Evolutionary conservation across 2,888 invertebrate genomes (phyloP).

Genomic region (Ommatoiulus sabulosus): DNA sequence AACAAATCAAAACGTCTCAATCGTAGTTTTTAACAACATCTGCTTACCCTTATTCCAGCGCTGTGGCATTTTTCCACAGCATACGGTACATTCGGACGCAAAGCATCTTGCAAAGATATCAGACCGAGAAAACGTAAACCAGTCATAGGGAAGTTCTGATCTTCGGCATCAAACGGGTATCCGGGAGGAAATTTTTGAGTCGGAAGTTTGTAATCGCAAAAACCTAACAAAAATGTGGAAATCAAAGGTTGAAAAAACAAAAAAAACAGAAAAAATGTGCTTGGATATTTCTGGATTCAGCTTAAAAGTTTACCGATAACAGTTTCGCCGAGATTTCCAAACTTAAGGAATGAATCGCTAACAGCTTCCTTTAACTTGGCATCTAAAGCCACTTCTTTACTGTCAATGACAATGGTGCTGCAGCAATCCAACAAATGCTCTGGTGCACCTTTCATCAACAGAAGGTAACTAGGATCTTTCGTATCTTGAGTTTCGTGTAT

Average conservation of each 20-base stretch:
- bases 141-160: conserved; percentile 88
- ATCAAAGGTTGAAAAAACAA: neutral
- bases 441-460: conserved; percentile 73
- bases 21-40: neutral
- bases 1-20: too few relatives aligned
- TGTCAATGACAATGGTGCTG: conserved; percentile 90
- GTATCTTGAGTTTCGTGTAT: conserved; percentile 64
- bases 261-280: neutral
- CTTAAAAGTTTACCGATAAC: conserved; percentile 73
- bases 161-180: conserved; percentile 91
- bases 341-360: conserved; percentile 91
- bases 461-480: conserved; percentile 66
- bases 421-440: conserved; percentile 79
- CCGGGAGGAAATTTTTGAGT: conserved; percentile 92
- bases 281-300: neutral
- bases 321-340: conserved; percentile 92
- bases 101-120: conserved; percentile 99
- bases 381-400: conserved; percentile 89
- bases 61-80: conserved; percentile 97
- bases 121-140: conserved; percentile 94
- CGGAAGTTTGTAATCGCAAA: conserved; percentile 94
- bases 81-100: conserved; percentile 95
- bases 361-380: conserved; percentile 96
- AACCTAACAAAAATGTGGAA: conserved; percentile 70
- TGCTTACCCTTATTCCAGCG: conserved; percentile 85